Evolutionary conservation across 1,140 invertebrate genomes (phyloP), one percentile per base, ranked within the genome.

Genomic region (Stenopsyche tienmushanensis): DNA sequence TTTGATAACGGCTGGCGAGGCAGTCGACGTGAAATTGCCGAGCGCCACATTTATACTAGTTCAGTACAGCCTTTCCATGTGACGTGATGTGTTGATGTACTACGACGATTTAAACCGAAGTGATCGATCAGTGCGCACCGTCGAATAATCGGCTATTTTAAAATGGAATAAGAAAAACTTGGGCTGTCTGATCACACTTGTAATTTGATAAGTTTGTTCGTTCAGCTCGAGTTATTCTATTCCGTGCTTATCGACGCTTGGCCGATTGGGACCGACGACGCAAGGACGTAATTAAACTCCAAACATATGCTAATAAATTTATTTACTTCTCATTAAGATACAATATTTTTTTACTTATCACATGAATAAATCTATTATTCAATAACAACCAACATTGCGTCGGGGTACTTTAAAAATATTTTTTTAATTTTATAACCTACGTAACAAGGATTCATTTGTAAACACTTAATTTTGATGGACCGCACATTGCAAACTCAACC

Each of bases 171-270:
- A 25, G 73, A 75, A 72, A 74, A 71, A 78, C 79, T 78, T 77
- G 79, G 79, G 77, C 79, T 76, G 79, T 71, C 72, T 78, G 79
- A 78, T 75, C 78, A 81, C 77, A 79, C 79, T 80, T 75, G 77
- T 65, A 65, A 66, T 64, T 47, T 57, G 41, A 71, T 71, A 73
- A 81, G 79, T 81, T 81, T 81, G 79, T 81, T 81, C 79, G 79
- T 78, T 78, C 66, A 78, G 77, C 78, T 81, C 78, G 78, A 76
- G 79, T 81, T 77, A 76, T 73, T 71, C 69, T 58, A 68, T 69
- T 72, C 73, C 74, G 74, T 72, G 53, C 15, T 64, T 66, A 72
- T 60, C 66, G 68, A 66, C 71, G 69, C 68, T 57, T 39, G n/a
- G 13, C 15, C 26, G 15, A 25, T 10, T 15, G 52, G 2, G 29